Conservation (phyloP, 2,113 vertebrate species). For the Hyaena hyaena region DNA sequence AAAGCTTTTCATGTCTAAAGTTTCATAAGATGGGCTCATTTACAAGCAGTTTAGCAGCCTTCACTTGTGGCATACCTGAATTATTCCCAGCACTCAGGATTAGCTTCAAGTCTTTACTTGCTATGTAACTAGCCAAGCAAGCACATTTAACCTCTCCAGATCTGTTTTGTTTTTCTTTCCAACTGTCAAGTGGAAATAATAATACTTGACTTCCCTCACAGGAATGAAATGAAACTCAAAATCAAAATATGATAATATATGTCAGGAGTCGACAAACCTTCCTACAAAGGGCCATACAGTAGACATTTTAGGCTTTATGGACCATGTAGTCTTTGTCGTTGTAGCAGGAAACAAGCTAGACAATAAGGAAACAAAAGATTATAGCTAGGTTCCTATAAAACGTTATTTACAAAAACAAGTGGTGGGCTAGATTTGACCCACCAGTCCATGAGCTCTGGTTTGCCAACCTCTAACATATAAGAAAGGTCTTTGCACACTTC, state of each 20-base stretch:
- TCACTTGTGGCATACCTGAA: not conserved
- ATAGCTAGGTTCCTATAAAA: not conserved
- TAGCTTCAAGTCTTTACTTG: not conserved
- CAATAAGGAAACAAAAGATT: not conserved
- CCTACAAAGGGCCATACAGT: not conserved
- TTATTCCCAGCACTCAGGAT: not conserved
- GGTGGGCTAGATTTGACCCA: not conserved
- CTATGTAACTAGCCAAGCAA: not conserved
- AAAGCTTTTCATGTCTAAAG: not conserved
- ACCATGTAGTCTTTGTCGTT: not conserved
- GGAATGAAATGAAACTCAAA: not conserved
- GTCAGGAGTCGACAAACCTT: not conserved
- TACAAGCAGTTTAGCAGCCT: not conserved
- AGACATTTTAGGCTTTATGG: not conserved
- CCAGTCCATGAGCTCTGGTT: not conserved
- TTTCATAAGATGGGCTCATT: not conserved
- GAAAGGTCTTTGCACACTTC: not conserved
- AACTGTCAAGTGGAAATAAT: not conserved
- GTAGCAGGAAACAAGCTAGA: not conserved
- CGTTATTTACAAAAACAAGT: not conserved
- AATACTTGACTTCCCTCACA: not conserved
- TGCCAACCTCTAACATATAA: not conserved
- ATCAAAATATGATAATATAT: constrained; percentile 7
- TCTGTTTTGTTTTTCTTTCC: not conserved
- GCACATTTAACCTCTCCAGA: not conserved